Evolutionary conservation across 2,888 invertebrate genomes (phyloP).

Genomic region (Leucoptera coffeella): DNA sequence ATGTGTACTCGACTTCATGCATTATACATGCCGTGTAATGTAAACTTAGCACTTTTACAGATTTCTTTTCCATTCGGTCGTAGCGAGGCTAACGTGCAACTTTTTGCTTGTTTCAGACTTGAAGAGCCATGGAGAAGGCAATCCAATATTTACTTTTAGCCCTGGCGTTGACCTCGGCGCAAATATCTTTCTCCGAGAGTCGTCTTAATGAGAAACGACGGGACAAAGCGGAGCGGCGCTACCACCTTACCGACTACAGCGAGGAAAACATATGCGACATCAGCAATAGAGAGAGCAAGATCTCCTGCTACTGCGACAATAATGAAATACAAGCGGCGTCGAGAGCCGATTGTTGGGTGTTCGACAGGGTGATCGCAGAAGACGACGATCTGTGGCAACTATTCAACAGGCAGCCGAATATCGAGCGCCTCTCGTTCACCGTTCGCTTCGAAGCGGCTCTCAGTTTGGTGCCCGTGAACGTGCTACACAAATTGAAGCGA

Average conservation of each 20-base stretch:
- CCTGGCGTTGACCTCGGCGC: conserved; percentile 43
- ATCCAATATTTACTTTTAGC: conserved; percentile 46
- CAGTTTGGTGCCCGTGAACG: conserved; percentile 62
- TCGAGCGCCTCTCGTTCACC: conserved; percentile 64
- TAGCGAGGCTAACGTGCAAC: too few species aligned
- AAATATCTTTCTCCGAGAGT: conserved; percentile 48
- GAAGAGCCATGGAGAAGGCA: conserved; percentile 31
- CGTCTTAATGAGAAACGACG: conserved; percentile 48
- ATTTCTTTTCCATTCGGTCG: conserved; percentile 1
- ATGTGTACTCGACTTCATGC: not conserved
- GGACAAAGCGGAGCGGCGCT: conserved; percentile 40
- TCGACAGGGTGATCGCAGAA: conserved; percentile 60
- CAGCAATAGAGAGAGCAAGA: conserved; percentile 45
- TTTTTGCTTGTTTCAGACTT: conserved; percentile 32
- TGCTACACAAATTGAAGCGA: conserved; percentile 58
- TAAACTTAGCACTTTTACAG: not conserved
- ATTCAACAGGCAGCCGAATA: conserved; percentile 63
- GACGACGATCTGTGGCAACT: conserved; percentile 67
- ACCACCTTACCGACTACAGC: conserved; percentile 21
- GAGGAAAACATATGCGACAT: conserved; percentile 56
- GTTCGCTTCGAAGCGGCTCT: conserved; percentile 64
- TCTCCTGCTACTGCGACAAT: conserved; percentile 64
- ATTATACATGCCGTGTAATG: not conserved
- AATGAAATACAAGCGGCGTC: conserved; percentile 53
- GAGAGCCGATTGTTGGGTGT: conserved; percentile 73